These are phyloP conservation scores for Dendrophyllia cribrosa DNA, from an alignment of 64 coral and sea anemone species.

Conservation along the genomic window DNA sequence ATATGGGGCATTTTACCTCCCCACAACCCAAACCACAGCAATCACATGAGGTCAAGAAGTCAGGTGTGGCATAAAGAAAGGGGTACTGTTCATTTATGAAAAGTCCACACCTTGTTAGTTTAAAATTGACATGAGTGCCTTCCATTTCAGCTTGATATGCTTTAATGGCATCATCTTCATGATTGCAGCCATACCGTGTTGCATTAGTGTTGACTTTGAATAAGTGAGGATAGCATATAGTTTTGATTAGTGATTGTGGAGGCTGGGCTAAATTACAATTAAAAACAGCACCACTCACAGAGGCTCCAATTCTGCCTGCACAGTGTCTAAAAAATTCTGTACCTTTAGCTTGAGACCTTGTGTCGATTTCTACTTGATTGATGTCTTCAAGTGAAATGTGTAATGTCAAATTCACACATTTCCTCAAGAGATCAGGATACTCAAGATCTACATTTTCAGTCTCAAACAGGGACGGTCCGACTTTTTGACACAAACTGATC, in stretches of 20 bases:
- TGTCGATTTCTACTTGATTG: constrained; percentile 36
- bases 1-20: constrained; percentile 26
- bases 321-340: constrained; percentile 53
- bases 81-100: constrained; percentile 44
- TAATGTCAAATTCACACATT: constrained; percentile 53
- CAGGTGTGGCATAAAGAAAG: constrained; percentile 30
- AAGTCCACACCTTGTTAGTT: constrained; percentile 42
- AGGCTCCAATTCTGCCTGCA: constrained; percentile 45
- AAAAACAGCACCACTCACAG: constrained; percentile 37
- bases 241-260: constrained; percentile 44
- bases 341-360: constrained; percentile 28
- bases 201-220: constrained; percentile 42
- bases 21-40: constrained; percentile 47
- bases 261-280: constrained; percentile 45
- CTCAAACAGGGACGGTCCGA: constrained; percentile 44
- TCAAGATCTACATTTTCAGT: constrained; percentile 61
- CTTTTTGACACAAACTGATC: constrained; percentile 77
- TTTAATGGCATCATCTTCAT: constrained; percentile 30
- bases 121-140: constrained; percentile 24
- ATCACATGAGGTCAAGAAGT: constrained; percentile 41
- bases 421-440: constrained; percentile 57
- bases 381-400: constrained; percentile 62
- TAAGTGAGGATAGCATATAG: constrained; percentile 61
- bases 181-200: constrained; percentile 17
- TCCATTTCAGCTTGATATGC: constrained; percentile 48